Conservation (phyloP, 1,140 invertebrate genomes). For the Plodia interpunctella region DNA sequence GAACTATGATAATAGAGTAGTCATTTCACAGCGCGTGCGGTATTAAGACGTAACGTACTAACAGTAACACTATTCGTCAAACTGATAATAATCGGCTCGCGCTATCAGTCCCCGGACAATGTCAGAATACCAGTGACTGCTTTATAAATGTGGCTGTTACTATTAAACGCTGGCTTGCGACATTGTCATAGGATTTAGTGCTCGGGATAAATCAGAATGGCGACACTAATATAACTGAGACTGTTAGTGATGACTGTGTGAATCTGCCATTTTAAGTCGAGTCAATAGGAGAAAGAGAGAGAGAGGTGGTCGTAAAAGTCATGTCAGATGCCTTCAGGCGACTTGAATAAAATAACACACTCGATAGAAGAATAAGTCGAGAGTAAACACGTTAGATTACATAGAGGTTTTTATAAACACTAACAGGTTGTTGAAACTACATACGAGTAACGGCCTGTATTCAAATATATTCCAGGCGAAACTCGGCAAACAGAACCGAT, state of each 20-base stretch:
- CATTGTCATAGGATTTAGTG: background rate
- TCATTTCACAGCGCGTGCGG: background rate
- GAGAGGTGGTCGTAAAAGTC: no score
- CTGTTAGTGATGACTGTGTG: background rate
- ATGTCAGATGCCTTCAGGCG: no score
- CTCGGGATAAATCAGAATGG: background rate
- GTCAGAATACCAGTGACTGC: slow-evolving; percentile 20
- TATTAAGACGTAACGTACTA: background rate
- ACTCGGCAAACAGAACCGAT: background rate
- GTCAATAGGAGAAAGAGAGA: no score
- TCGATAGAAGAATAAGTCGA: no score
- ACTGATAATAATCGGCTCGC: slow-evolving; percentile 19
- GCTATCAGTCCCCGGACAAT: slow-evolving; percentile 17
- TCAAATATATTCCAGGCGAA: no score
- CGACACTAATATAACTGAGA: background rate
- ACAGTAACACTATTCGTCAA: slow-evolving; percentile 19
- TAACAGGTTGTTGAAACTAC: no score
- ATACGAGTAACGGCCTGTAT: no score
- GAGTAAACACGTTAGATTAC: no score
- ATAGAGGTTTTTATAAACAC: no score
- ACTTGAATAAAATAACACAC: no score
- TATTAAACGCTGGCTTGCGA: background rate
- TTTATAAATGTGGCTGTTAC: slow-evolving; percentile 18
- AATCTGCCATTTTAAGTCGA: background rate
- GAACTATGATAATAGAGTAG: background rate